Base-by-base conservation (phyloP, 2,797 vertebrate genomes). In the Tenualosa ilisha region DNA sequence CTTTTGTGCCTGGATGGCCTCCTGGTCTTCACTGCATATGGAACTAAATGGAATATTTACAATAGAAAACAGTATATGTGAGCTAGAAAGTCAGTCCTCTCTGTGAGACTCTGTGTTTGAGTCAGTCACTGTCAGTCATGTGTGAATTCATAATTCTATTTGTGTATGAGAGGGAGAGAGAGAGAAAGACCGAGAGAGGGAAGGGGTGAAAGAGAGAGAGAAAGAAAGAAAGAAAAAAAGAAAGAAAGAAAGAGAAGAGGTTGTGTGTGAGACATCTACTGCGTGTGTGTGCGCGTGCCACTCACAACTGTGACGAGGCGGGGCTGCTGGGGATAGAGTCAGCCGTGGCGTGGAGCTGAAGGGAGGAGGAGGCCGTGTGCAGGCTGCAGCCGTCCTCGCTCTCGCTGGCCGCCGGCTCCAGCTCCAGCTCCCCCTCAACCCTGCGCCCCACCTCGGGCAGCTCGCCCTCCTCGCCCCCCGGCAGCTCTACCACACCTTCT, bases 271-370 rank as follows among this genome's bases (percentile, higher is more conserved):
- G 31, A 86, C 83, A 49, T 1, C 31, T 3, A n/a, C 72, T 68
- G 26, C 11, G 20, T 79, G 72, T 22, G 37, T 79, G 37, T 46
- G 17, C 26, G 37, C 20, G 53, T 7, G 13, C 68, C 61, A 97
- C 98, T 97, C 93, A 99, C 98, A 99, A 99, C 91, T 98, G 98
- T 0, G 98, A 99, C 63, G 98, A 99, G 84, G 98, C 97, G 0
- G 98, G 98, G 93, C 98, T 99, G 96, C 98, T 99, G 91, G 98
- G 97, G 91, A 97, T 97, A 87, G 98, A 99, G 95, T 99, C 98
- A 0, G 97, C 97, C 0, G 97, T 94, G 0, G 97, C 92, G 91
- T 98, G 97, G 5, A 98, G 97, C 93, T 98, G 98, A 82, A 98
- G 89, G 1, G 97, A 97, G 0, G 97, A 97, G 88, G 94, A 95